Percentiles rank a stretch among this genome's conserved stretches.
phyloP scores from a whole-genome alignment of 2,888 invertebrate genomes.

The Phengaris alcon region DNA sequence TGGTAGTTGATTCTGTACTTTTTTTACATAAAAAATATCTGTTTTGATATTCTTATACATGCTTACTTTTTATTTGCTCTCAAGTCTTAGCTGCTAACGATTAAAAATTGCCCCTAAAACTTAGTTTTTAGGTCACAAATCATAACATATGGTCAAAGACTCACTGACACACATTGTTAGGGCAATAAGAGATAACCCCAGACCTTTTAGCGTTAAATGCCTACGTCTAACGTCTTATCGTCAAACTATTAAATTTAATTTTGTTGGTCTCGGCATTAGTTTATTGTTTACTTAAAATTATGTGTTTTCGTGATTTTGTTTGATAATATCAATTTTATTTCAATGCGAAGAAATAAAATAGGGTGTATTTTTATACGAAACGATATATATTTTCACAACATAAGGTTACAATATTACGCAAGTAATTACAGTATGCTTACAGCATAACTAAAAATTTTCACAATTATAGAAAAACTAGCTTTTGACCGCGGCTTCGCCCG shows the following conservation, averaged over 20 bases:
- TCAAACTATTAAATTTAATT: conserved; percentile 23
- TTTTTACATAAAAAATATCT: neutral
- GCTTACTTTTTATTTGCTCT: neutral
- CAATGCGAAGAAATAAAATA: too few relatives aligned
- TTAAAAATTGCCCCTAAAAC: neutral
- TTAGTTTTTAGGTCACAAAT: conserved; percentile 35
- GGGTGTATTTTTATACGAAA: too few relatives aligned
- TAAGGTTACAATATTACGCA: too few relatives aligned
- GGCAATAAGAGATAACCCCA: conserved; percentile 36
- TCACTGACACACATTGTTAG: conserved; percentile 36
- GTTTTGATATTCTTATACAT: neutral
- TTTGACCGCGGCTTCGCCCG: too few relatives aligned
- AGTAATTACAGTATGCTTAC: too few relatives aligned
- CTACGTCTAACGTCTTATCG: conserved; percentile 30
- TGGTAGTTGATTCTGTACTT: neutral
- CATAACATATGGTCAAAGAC: conserved; percentile 31
- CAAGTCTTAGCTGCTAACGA: neutral
- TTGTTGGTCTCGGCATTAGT: neutral
- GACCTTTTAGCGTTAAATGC: conserved; percentile 26
- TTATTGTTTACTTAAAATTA: neutral
- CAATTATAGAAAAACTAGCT: too few relatives aligned
- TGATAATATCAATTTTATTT: too few relatives aligned
- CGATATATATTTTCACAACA: too few relatives aligned
- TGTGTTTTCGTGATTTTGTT: neutral
- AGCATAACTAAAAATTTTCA: too few relatives aligned